Percentiles rank a stretch among this genome's conserved stretches.
phyloP scores from a whole-genome alignment of 23 tunicate species.

The Botrylloides violaceus region DNA sequence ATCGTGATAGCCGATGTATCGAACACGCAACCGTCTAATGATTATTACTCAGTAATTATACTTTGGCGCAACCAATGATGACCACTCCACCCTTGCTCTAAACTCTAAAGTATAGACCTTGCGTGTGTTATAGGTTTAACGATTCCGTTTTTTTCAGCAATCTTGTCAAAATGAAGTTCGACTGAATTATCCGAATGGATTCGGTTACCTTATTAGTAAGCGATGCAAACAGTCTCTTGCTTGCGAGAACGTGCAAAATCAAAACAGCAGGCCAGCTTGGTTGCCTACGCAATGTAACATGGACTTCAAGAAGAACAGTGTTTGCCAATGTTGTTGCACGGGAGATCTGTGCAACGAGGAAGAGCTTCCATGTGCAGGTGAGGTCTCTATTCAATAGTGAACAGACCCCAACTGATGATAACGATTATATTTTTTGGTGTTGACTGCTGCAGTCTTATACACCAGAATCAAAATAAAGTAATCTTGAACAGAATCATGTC shows the following conservation, averaged over 20 bases:
- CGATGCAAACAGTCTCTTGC: conserved; percentile 81
- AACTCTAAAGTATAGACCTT: background rate
- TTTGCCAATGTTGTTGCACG: conserved; percentile 74
- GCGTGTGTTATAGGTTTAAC: too few relatives aligned
- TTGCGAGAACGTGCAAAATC: conserved; percentile 64
- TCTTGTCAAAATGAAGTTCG: conserved; percentile 92
- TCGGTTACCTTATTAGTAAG: conserved; percentile 49
- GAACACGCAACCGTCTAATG: too few relatives aligned
- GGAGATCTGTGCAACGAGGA: conserved; percentile 60
- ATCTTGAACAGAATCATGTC: too few relatives aligned
- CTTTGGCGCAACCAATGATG: too few relatives aligned
- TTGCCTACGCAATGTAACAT: conserved; percentile 81
- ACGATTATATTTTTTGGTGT: too few relatives aligned
- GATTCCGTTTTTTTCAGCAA: conserved; percentile 25
- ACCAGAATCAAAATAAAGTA: too few relatives aligned
- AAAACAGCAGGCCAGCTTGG: conserved; percentile 76
- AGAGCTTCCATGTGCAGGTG: conserved; percentile 72
- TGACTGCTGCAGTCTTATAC: too few relatives aligned
- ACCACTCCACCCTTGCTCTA: background rate
- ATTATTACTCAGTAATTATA: background rate
- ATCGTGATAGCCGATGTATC: too few relatives aligned
- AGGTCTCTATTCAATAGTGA: too few relatives aligned
- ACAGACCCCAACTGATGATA: too few relatives aligned
- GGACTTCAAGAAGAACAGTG: conserved; percentile 45
- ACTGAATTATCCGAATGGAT: conserved; percentile 31